phyloP scores from a whole-genome alignment of 1,140 invertebrate genomes.

The Polypedilum vanderplanki region DNA sequence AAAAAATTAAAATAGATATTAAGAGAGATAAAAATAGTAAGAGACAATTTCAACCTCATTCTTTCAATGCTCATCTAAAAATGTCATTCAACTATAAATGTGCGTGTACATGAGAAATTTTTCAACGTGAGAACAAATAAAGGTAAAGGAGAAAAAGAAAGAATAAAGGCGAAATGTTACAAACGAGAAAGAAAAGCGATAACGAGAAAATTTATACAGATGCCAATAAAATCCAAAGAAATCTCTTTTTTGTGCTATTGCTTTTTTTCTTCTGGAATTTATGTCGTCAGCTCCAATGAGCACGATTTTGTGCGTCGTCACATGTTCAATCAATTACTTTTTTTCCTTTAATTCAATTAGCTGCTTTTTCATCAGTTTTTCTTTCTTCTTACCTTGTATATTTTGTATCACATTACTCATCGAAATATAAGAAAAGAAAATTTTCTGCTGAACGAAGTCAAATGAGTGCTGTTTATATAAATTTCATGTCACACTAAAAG shows the following conservation, averaged over 20 bases:
- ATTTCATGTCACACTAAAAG: too few species aligned
- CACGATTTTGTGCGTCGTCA: constrained; percentile 2
- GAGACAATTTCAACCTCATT: too few species aligned
- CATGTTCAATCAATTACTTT: constrained; percentile 26
- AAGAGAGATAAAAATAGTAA: too few species aligned
- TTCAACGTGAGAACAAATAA: not conserved
- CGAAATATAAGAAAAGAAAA: too few species aligned
- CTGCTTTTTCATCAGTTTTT: not conserved
- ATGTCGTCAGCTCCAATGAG: not conserved
- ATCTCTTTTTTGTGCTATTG: not conserved
- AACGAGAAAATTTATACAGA: not conserved
- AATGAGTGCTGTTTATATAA: too few species aligned
- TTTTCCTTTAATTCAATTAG: constrained; percentile 25
- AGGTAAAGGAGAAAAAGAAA: not conserved
- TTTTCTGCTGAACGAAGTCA: too few species aligned
- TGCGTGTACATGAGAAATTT: too few species aligned
- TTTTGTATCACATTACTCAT: not conserved
- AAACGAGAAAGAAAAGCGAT: not conserved
- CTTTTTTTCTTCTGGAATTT: constrained; percentile 15
- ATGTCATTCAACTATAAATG: too few species aligned
- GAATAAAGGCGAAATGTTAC: not conserved
- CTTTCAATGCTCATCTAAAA: too few species aligned
- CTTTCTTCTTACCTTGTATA: not conserved
- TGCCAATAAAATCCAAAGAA: not conserved
- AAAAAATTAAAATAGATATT: too few species aligned